phyloP scores from a whole-genome alignment of 2,888 invertebrate species.

The Plagodis pulveraria region DNA sequence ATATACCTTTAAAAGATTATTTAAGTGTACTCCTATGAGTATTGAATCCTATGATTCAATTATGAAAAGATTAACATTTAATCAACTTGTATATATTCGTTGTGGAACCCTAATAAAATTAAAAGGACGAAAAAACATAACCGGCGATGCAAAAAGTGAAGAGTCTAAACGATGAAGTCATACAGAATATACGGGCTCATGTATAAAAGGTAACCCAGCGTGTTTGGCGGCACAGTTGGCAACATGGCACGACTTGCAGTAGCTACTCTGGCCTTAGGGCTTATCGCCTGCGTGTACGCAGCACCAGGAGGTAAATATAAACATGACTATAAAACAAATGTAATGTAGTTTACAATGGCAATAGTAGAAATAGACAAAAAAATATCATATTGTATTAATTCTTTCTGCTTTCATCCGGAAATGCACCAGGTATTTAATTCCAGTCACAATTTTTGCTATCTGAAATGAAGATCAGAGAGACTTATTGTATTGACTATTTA shows the following conservation, averaged over 20 bases:
- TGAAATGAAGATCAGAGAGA: too few species aligned
- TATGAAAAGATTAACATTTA: background rate
- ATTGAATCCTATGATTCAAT: too few species aligned
- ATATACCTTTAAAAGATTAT: too few species aligned
- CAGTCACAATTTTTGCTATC: too few species aligned
- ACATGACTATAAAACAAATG: background rate
- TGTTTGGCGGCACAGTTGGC: constrained; percentile 46
- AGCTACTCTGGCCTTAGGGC: constrained; percentile 63
- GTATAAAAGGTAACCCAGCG: constrained; percentile 55
- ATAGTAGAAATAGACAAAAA: too few species aligned
- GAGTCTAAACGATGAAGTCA: constrained; percentile 54
- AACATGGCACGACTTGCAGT: constrained; percentile 67
- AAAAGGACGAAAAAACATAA: constrained; percentile 45
- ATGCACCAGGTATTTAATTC: background rate
- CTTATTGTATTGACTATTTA: too few species aligned
- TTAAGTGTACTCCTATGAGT: too few species aligned
- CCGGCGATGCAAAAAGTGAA: constrained; percentile 59
- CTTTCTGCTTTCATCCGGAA: background rate
- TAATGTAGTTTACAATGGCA: too few species aligned
- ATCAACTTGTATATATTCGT: background rate
- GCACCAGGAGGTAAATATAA: constrained; percentile 63
- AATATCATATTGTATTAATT: too few species aligned
- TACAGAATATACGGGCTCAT: constrained; percentile 48
- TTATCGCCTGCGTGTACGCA: constrained; percentile 62
- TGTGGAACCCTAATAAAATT: constrained; percentile 44